These are phyloP conservation scores for Vireo griseus DNA, from an alignment of 2,797 vertebrate genomes.

Conservation along the genomic window DNA sequence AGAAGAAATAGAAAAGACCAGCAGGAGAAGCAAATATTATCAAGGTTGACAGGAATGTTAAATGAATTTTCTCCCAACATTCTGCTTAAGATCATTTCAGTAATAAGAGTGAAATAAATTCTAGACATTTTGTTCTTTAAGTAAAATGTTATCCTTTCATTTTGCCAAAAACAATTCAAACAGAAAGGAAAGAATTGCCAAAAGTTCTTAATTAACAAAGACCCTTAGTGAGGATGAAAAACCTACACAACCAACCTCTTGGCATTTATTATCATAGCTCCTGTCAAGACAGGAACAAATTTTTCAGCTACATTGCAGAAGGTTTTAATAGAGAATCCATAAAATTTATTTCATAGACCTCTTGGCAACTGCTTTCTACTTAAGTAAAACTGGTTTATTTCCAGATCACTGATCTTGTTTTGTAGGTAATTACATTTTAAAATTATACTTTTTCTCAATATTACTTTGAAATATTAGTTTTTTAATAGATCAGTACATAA, in stretches of 20 bases:
- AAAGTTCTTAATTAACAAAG: background rate
- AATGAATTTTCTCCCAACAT: constrained; percentile 1
- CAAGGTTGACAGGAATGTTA: background rate
- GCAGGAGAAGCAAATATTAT: background rate
- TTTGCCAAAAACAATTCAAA: background rate
- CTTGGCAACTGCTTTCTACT: background rate
- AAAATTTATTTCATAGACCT: constrained; percentile 16
- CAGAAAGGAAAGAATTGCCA: background rate
- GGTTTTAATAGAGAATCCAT: background rate
- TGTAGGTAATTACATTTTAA: background rate
- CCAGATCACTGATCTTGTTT: background rate
- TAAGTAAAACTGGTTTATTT: background rate
- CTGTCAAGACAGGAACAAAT: background rate
- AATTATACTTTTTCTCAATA: background rate
- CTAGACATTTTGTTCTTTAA: background rate
- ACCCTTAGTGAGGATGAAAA: background rate
- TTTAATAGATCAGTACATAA: background rate
- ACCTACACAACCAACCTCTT: background rate
- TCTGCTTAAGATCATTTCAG: background rate
- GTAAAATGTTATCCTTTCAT: background rate
- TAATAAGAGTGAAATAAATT: constrained; percentile 8
- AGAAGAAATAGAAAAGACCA: constrained; percentile 1
- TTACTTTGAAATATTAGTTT: background rate
- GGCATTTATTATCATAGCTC: background rate
- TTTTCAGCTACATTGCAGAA: background rate